phyloP scores from a whole-genome alignment of 2,113 vertebrate species.

The Ammodramus savannarum region DNA sequence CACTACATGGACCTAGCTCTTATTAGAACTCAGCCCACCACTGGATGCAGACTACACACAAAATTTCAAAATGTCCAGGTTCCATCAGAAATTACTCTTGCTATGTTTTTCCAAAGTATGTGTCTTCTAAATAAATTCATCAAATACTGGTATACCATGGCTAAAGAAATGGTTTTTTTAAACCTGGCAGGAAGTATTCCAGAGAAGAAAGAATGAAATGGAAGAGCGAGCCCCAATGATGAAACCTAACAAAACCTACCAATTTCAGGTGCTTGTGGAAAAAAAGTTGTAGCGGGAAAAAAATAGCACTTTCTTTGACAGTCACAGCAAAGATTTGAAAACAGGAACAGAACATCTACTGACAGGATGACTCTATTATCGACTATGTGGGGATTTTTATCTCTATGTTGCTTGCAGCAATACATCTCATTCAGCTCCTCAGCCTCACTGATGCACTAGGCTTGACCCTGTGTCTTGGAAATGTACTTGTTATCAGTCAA shows the following conservation, averaged over 20 bases:
- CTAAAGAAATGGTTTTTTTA: not conserved
- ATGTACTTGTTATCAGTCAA: conserved; percentile 2
- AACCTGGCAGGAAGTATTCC: not conserved
- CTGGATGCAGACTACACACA: not conserved
- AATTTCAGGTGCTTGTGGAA: not conserved
- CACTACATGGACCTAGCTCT: not conserved
- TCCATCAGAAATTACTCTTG: not conserved
- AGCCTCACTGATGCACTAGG: not conserved
- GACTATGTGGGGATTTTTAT: not conserved
- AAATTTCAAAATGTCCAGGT: not conserved
- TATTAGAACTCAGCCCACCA: not conserved
- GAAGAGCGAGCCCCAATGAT: not conserved
- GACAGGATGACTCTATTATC: not conserved
- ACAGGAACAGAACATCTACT: not conserved
- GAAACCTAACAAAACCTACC: not conserved
- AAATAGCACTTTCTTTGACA: not conserved
- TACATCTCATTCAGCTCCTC: not conserved
- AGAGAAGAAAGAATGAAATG: not conserved
- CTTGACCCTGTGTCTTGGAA: conserved; percentile 36
- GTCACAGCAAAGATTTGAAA: not conserved
- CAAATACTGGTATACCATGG: not conserved
- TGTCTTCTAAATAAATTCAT: not conserved
- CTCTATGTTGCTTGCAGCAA: not conserved
- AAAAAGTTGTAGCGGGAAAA: not conserved
- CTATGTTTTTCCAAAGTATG: not conserved